These are phyloP conservation scores for Bos indicus DNA, from an alignment of 2,113 vertebrate species.

Conservation along the genomic window DNA sequence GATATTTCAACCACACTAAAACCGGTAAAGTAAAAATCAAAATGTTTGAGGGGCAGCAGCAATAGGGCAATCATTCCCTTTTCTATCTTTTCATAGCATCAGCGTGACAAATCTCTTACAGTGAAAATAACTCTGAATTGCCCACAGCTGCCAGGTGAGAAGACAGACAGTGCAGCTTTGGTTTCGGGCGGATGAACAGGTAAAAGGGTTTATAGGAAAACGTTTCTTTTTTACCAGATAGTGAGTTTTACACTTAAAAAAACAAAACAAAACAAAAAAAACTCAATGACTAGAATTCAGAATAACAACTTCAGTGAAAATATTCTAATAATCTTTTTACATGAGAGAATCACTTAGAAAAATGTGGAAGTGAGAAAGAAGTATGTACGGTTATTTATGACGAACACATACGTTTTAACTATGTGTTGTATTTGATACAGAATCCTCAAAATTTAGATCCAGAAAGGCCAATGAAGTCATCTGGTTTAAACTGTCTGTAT, in stretches of 20 bases:
- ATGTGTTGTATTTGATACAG: neutral
- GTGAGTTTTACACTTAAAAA: neutral
- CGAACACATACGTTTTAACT: neutral
- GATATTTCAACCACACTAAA: slow-evolving; percentile 21
- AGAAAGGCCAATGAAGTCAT: neutral
- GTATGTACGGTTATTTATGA: neutral
- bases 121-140: slow-evolving; percentile 50
- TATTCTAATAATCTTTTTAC: neutral
- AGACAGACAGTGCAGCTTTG: neutral
- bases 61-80: slow-evolving; percentile 51
- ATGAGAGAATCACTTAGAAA: neutral
- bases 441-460: neutral
- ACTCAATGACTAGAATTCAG: slow-evolving; percentile 19
- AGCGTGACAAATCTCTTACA: slow-evolving; percentile 49
- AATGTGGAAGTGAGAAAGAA: neutral
- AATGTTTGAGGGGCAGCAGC: neutral
- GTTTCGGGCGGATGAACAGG: slow-evolving; percentile 20
- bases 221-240: neutral
- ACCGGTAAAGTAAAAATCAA: slow-evolving; percentile 31
- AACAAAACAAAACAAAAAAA: neutral
- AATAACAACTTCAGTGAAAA: neutral
- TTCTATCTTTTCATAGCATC: slow-evolving; percentile 26
- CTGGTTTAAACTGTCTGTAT: neutral
- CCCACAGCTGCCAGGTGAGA: neutral
- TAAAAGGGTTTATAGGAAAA: slow-evolving; percentile 8